These are phyloP conservation scores for Cuniculus paca DNA, from an alignment of 2,797 vertebrate genomes.

Conservation along the genomic window DNA sequence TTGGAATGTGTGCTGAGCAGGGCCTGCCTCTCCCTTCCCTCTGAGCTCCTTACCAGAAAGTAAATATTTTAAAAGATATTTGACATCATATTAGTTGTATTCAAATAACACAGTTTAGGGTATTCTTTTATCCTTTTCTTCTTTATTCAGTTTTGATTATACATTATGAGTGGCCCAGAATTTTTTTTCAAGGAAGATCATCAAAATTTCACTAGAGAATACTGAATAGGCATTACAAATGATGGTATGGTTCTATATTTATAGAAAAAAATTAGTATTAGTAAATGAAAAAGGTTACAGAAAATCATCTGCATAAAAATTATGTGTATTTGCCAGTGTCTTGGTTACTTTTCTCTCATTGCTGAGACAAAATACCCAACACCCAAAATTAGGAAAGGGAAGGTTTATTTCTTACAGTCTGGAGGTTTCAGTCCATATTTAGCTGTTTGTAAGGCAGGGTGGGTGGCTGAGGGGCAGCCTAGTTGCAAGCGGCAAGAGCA, in stretches of 20 bases:
- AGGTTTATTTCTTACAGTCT: no score
- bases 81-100: not conserved
- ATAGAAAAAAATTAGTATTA: constrained; percentile 43
- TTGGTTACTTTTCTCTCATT: no score
- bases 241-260: not conserved
- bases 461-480: no score
- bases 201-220: constrained; percentile 23
- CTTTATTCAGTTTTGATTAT: constrained; percentile 51
- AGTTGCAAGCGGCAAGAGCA: no score
- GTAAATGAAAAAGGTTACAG: constrained; percentile 34
- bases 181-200: constrained; percentile 52
- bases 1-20: no score
- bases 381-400: no score
- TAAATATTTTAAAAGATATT: constrained; percentile 50
- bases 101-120: constrained; percentile 46
- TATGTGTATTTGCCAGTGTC: not conserved
- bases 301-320: constrained; percentile 45
- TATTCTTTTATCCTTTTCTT: constrained; percentile 15
- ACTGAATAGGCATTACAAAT: constrained; percentile 2
- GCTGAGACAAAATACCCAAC: no score
- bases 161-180: not conserved
- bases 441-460: no score
- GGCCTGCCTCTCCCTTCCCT: no score
- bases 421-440: no score
- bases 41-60: no score